Percentiles rank a stretch among this genome's conserved stretches.
Conservation (phyloP, 1,140 invertebrate species). For the Drosophila albomicans region DNA sequence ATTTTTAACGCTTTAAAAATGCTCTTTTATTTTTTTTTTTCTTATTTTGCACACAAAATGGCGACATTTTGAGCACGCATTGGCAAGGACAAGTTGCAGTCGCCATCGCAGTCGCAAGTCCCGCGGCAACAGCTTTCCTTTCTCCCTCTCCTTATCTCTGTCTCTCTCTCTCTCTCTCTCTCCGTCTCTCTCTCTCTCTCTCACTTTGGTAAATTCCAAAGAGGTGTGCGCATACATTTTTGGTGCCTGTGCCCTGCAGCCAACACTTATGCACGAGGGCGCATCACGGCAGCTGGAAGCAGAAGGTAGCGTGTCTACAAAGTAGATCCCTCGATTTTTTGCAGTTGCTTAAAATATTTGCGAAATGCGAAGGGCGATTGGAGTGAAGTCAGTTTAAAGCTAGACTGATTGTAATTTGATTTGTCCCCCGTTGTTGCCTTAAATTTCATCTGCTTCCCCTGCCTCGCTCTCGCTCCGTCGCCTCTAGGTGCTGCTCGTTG, state of each 20-base stretch:
- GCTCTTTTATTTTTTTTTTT: conserved; percentile 37
- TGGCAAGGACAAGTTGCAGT: conserved; percentile 36
- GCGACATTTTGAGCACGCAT: conserved; percentile 67
- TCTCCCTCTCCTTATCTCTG: conserved; percentile 35
- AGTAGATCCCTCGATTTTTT: conserved; percentile 17
- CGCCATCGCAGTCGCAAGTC: background rate
- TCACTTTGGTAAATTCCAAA: conserved; percentile 64
- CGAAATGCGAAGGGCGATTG: background rate
- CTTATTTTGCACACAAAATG: conserved; percentile 35
- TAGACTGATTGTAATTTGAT: conserved; percentile 81
- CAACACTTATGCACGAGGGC: conserved; percentile 59
- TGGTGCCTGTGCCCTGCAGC: conserved; percentile 62
- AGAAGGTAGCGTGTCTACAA: background rate
- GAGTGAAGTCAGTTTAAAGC: conserved; percentile 65
- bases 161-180: conserved; percentile 42
- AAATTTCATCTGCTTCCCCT: background rate
- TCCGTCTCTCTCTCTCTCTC: conserved; percentile 49
- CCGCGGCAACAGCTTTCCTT: conserved; percentile 6
- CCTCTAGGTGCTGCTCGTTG: conserved; percentile 24
- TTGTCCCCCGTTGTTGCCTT: conserved; percentile 25
- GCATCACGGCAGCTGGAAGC: background rate
- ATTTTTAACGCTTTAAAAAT: conserved; percentile 78
- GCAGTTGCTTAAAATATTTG: conserved; percentile 45
- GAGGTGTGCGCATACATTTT: conserved; percentile 80
- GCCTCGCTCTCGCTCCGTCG: background rate